Conservation (phyloP, 1,140 invertebrate genomes). For the Bombus consobrinus region DNA sequence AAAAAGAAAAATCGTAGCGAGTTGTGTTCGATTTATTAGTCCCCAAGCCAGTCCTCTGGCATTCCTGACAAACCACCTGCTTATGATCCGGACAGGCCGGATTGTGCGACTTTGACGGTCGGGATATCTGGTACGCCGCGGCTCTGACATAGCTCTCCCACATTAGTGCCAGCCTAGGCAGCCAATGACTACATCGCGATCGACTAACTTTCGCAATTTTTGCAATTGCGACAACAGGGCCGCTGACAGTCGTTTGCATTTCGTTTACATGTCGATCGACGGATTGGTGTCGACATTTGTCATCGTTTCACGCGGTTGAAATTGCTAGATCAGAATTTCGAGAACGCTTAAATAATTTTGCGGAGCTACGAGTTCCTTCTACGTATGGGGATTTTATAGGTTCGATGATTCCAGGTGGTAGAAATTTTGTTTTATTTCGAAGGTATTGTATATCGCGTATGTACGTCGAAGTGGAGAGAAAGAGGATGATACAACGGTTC, state of each 20-base stretch:
- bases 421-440: not conserved
- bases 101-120: constrained; percentile 57
- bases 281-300: not conserved
- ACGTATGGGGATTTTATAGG: no score
- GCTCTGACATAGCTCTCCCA: constrained; percentile 62
- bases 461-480: not conserved
- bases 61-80: constrained; percentile 34
- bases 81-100: constrained; percentile 52
- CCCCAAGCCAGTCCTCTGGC: not conserved
- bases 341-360: no score
- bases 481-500: not conserved
- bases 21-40: constrained; percentile 38
- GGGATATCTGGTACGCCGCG: constrained; percentile 55
- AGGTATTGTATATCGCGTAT: not conserved
- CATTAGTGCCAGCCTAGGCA: constrained; percentile 44
- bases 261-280: constrained; percentile 32
- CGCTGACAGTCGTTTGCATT: constrained; percentile 24
- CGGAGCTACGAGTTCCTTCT: no score
- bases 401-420: not conserved
- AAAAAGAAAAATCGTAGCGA: not conserved
- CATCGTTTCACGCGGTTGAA: not conserved
- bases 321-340: not conserved
- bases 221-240: constrained; percentile 23
- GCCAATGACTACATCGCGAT: not conserved
- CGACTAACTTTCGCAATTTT: constrained; percentile 39